Base-by-base conservation (phyloP, 1,140 invertebrate genomes). In the Sitophilus oryzae region DNA sequence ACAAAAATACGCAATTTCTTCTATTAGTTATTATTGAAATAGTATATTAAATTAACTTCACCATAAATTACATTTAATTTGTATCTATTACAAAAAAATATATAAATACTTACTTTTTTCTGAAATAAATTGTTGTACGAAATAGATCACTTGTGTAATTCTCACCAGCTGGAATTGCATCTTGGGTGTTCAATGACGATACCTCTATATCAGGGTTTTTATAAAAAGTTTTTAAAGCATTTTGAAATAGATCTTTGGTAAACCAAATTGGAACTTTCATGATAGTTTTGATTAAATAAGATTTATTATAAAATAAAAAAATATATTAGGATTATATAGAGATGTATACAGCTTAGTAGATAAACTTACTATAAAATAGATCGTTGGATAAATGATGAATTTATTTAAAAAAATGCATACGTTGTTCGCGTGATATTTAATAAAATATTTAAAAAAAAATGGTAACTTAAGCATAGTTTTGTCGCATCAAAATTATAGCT, bases 131-230 rank as follows among this genome's bases (percentile, higher is more conserved):
- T 16, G 56, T 52, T 2, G 63, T 60, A 23, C 67, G 44, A 37
- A 65, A 65, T 1, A 69, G 41, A 42, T 67, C 66, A 43, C 60
- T 65, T 1, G 62, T 66, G 37, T 67, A 69, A 51, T 67, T 69
- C 44, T 68, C 67, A 8, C 67, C 67, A n/a, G 55, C 59, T 10
- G 62, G 52, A 21, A 66, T 60, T 2, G 64, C 66, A 38, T 54
- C 56, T 49, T 61, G 52, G 11, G 55, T 63, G 0, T 52, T 59
- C n/a, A 63, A 60, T n/a, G 42, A 23, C 6, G 60, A 25, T 16
- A 67, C 37, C 30, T 52, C 22, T 5, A 65, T 22, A 10, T 55
- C 20, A 23, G 64, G 25, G 47, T 62, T 50, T 14, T 66, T 38
- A 16, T 52, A 52, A 56, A 57, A 63, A 10, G 10, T 51, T 35